These are phyloP conservation scores for Myotis lucifugus DNA, from an alignment of 2,113 vertebrate genomes.

Conservation along the genomic window DNA sequence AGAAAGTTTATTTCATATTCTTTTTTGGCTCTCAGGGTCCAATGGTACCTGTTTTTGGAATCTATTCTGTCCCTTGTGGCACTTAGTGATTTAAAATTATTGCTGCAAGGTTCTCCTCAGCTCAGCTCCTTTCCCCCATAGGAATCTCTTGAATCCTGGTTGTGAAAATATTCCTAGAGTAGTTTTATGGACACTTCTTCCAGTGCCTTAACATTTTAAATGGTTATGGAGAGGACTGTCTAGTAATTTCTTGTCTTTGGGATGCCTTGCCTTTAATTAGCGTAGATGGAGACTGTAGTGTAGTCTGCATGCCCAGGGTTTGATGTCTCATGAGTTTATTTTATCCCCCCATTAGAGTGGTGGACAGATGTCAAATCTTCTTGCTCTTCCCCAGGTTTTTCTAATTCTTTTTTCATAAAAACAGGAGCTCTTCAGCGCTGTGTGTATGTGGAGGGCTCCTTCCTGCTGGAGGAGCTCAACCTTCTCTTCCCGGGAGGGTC, in stretches of 20 bases:
- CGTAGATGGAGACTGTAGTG: neutral
- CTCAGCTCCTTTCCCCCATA: neutral
- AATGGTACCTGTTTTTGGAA: neutral
- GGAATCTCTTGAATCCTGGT: neutral
- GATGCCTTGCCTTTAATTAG: neutral
- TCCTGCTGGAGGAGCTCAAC: neutral
- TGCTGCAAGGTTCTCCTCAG: neutral
- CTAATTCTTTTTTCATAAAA: neutral
- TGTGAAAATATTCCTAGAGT: slow-evolving; percentile 1
- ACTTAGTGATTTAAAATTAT: neutral
- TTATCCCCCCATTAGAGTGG: neutral
- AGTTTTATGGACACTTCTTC: neutral
- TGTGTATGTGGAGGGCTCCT: neutral
- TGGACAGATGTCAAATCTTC: neutral
- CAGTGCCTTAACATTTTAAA: neutral
- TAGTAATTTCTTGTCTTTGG: neutral
- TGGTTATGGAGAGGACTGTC: neutral
- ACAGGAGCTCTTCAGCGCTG: neutral
- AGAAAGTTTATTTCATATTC: neutral
- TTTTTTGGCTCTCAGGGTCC: neutral
- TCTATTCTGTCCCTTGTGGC: neutral
- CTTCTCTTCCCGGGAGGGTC: neutral
- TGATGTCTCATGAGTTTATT: neutral
- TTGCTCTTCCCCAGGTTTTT: neutral
- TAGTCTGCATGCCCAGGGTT: neutral